Evolutionary conservation across 2,113 vertebrate species (phyloP).

Genomic region (Marmota flaviventris): DNA sequence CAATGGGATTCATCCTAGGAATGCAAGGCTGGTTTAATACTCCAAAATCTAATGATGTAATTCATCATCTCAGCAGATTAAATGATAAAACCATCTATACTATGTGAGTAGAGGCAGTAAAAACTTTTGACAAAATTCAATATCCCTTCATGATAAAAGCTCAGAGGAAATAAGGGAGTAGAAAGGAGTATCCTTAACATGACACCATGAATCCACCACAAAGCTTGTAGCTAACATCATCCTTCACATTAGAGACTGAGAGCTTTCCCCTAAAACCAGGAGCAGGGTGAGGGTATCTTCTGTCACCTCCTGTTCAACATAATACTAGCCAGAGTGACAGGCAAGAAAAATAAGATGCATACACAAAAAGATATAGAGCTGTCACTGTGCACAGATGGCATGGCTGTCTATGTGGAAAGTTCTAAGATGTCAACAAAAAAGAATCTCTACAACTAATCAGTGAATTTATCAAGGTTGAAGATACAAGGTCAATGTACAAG

Average conservation of each 20-base stretch:
- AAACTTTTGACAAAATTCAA: neutral
- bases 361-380: neutral
- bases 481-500: neutral
- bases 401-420: neutral
- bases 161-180: neutral
- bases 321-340: neutral
- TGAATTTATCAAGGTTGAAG: neutral
- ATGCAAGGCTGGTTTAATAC: neutral
- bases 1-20: neutral
- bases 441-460: neutral
- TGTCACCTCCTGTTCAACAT: neutral
- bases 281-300: neutral
- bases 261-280: neutral
- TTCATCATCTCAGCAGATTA: neutral
- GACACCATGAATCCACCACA: neutral
- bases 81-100: neutral
- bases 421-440: neutral
- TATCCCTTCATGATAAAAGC: neutral
- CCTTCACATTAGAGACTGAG: neutral
- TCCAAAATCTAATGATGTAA: neutral
- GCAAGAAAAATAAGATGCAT: neutral
- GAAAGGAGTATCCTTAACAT: neutral
- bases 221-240: neutral
- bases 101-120: neutral
- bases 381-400: neutral